Conservation (phyloP, 2,113 vertebrate species). For the Mohoua ochrocephala region DNA sequence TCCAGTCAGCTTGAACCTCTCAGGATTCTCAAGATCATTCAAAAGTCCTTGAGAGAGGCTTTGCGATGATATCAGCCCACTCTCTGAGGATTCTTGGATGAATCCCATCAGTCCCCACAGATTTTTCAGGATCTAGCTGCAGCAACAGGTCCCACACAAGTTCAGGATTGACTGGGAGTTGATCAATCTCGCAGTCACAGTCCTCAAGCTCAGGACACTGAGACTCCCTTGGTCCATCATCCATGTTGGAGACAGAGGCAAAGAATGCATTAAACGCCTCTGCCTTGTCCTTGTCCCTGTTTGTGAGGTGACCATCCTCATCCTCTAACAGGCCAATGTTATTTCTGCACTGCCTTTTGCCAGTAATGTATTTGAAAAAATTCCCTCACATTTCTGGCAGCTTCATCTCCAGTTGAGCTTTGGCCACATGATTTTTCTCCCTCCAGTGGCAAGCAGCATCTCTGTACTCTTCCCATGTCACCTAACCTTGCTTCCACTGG, state of each 20-base stretch:
- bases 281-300: neutral
- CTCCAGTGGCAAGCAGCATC: neutral
- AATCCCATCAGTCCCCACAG: neutral
- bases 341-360: neutral
- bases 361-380: neutral
- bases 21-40: neutral
- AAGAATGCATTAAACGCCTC: neutral
- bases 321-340: neutral
- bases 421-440: neutral
- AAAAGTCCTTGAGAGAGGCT: neutral
- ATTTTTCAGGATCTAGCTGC: neutral
- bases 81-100: neutral
- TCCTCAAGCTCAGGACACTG: neutral
- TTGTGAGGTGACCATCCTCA: neutral
- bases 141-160: neutral
- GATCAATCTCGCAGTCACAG: neutral
- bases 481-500: neutral
- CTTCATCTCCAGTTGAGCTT: neutral
- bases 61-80: fast-evolving
- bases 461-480: neutral
- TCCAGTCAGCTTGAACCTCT: neutral
- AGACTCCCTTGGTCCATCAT: neutral
- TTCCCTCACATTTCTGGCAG: neutral
- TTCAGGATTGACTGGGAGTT: fast-evolving
- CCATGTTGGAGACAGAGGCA: neutral